Conservation (phyloP, 2,113 vertebrate genomes). For the Phoxinus phoxinus region DNA sequence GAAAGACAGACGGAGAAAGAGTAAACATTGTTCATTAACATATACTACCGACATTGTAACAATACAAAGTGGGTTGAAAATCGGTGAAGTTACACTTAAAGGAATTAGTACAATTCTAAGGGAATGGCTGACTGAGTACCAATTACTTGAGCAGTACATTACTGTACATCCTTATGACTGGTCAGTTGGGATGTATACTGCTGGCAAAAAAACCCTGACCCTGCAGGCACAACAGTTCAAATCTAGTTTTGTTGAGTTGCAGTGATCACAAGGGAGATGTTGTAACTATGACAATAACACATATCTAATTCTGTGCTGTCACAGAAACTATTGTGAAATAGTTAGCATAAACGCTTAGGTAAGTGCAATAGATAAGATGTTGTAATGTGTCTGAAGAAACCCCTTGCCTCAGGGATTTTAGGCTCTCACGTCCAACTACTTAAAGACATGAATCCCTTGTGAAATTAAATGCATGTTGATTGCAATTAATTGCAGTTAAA, state of each 20-base stretch:
- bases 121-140: neutral
- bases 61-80: too few species aligned
- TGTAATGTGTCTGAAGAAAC: neutral
- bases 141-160: too few species aligned
- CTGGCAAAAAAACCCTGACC: neutral
- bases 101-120: neutral
- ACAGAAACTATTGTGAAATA: conserved; percentile 24
- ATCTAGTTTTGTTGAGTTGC: neutral
- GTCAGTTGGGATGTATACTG: neutral
- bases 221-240: neutral
- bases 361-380: conserved; percentile 11
- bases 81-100: too few species aligned
- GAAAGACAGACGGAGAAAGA: too few species aligned
- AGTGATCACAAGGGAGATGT: neutral
- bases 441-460: neutral
- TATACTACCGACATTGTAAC: too few species aligned
- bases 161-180: too few species aligned
- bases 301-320: neutral
- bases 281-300: neutral
- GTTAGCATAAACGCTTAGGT: neutral
- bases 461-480: neutral
- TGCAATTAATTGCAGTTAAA: too few species aligned
- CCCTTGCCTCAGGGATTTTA: neutral
- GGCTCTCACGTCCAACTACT: neutral
- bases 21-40: too few species aligned